A percentile compares a stretch with the other conserved stretches of the same genome.
These are phyloP conservation scores for Brachypodius melanocephalos DNA, from an alignment of 2,113 vertebrate genomes.

Conservation along the genomic window DNA sequence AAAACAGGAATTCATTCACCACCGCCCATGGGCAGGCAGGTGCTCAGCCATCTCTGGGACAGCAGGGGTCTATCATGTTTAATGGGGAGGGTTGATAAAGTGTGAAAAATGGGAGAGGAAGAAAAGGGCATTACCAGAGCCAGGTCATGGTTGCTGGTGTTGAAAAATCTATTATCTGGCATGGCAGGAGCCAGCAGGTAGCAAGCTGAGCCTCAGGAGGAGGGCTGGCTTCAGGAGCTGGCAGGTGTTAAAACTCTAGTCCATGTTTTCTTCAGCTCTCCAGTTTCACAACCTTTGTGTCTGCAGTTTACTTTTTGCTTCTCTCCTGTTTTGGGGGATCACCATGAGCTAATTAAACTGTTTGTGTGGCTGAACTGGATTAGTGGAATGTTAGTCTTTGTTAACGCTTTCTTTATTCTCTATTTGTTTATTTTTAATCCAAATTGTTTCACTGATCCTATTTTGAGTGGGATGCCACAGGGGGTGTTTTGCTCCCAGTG, in stretches of 20 bases:
- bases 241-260: not conserved
- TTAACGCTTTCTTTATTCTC: not conserved
- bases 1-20: not conserved
- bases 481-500: not conserved
- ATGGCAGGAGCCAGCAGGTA: not conserved
- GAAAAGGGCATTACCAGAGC: not conserved
- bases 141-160: not conserved
- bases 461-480: not conserved
- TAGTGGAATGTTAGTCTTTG: not conserved
- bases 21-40: not conserved
- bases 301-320: not conserved
- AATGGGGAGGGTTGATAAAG: not conserved
- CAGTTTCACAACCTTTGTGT: not conserved
- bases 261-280: not conserved
- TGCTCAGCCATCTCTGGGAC: not conserved
- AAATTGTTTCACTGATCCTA: not conserved
- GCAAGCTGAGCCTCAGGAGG: not conserved
- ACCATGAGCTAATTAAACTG: not conserved
- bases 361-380: not conserved
- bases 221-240: not conserved
- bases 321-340: not conserved
- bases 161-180: not conserved
- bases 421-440: not conserved
- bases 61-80: not conserved
- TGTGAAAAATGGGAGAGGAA: not conserved